phyloP scores from a whole-genome alignment of 2,113 vertebrate genomes.

The Syngnathus scovelli region DNA sequence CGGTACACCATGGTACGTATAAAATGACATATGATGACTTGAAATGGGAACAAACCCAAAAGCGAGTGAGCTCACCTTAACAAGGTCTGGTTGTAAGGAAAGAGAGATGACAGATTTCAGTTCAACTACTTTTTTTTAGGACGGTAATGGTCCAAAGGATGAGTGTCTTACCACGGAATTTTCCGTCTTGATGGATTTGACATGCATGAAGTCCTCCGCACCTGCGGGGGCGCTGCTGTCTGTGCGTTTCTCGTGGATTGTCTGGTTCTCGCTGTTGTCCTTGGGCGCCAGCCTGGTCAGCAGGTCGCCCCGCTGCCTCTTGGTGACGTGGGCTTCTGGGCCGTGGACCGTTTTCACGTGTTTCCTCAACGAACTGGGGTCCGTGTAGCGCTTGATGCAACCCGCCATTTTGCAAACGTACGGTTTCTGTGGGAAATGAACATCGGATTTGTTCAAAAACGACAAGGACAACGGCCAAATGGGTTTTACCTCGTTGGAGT shows the following conservation, averaged over 20 bases:
- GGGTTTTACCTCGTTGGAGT: conserved; percentile 88
- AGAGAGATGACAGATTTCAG: conserved; percentile 45
- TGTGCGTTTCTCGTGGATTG: conserved; percentile 72
- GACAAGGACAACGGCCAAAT: background rate
- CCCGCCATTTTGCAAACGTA: conserved; percentile 98
- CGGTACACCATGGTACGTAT: background rate
- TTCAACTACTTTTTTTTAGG: background rate
- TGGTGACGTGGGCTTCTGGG: conserved; percentile 93
- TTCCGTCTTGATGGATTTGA: conserved; percentile 88
- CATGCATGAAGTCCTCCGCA: conserved; percentile 83
- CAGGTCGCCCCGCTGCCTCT: conserved; percentile 85
- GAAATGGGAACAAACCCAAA: background rate
- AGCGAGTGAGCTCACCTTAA: conserved; percentile 84
- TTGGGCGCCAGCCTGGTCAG: conserved; percentile 79
- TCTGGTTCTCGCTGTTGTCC: conserved; percentile 83
- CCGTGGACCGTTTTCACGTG: conserved; percentile 98
- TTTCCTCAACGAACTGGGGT: conserved; percentile 95
- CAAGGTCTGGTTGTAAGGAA: conserved; percentile 89
- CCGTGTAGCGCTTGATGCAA: conserved; percentile 96
- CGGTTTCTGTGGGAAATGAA: conserved; percentile 77
- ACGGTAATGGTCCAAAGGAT: background rate
- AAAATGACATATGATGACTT: background rate
- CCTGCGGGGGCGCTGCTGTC: conserved; percentile 73
- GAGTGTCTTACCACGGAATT: conserved; percentile 84
- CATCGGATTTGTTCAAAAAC: background rate